phyloP scores from a whole-genome alignment of 2,888 invertebrate genomes.

The Ctena decussata region DNA sequence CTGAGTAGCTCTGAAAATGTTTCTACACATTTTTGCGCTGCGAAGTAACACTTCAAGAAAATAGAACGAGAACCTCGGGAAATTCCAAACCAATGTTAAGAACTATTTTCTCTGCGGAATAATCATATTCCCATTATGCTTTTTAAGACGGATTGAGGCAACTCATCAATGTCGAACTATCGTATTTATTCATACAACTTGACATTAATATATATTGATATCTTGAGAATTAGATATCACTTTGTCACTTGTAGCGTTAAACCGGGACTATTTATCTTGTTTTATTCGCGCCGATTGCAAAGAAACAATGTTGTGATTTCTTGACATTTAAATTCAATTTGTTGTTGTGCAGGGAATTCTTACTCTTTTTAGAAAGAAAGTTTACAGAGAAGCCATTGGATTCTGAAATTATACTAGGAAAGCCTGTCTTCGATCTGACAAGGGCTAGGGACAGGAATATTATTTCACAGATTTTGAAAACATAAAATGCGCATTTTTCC shows the following conservation, averaged over 20 bases:
- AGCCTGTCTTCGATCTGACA: too few species aligned
- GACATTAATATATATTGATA: constrained; percentile 65
- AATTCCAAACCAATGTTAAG: constrained; percentile 29
- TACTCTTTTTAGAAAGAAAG: background rate
- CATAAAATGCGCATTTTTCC: too few species aligned
- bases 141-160: constrained; percentile 45
- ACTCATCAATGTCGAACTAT: constrained; percentile 55
- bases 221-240: constrained; percentile 32
- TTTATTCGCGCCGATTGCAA: background rate
- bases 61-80: too few species aligned
- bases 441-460: too few species aligned
- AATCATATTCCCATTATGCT: constrained; percentile 53
- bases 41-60: too few species aligned
- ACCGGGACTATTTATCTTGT: constrained; percentile 10
- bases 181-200: constrained; percentile 48
- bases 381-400: too few species aligned
- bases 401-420: too few species aligned
- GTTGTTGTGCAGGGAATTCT: background rate
- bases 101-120: constrained; percentile 55
- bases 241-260: constrained; percentile 39
- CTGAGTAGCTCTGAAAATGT: too few species aligned
- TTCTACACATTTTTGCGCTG: too few species aligned
- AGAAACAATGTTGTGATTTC: background rate
- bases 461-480: too few species aligned
- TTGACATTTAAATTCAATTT: background rate